Base-by-base conservation (phyloP, 2,113 vertebrate species). In the Pomatostomus ruficeps region DNA sequence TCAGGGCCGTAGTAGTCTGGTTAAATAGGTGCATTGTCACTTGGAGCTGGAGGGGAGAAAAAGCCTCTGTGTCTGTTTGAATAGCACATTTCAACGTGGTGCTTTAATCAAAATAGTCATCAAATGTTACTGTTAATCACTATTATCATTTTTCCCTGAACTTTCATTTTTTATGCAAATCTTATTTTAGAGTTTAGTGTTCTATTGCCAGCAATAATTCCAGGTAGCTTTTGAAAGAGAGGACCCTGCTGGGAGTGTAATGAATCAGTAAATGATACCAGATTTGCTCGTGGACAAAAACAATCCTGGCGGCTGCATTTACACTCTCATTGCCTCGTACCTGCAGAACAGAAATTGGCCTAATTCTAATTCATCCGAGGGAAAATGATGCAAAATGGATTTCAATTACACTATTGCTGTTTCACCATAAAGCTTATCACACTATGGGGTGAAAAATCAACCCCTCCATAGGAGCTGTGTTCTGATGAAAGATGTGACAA, bases 221-320 rank as follows among this genome's bases (percentile, higher is more conserved):
- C 96, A 97, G 95, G 98, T 96, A 96, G 95, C 78, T 95, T 97
- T 96, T 42, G 76, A 95, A 97, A 96, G 86, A 96, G 96, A 93
- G 88, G 80, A 66, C 72, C 95, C 97, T 45, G 71, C 90, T 85
- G 95, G 88, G 97, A 96, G 68, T 87, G 95, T 96, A 97, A 98
- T 96, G 97, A 98, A 98, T 98, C 97, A 97, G 97, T 93, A 93
- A 96, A 94, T 72, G 95, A 96, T 82, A 93, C 91, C 63, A 63
- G 87, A 83, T 91, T 95, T 84, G 68, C 88, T 88, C 10, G 8
- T 38, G 77, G 95, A 96, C 72, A 55, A 94, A 96, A 95, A 57
- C 94, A 86, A 92, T 96, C 86, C 92, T 43, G 77, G 95, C 89
- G 74, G 42, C 33, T 45, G 40, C 90, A 76, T 92, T 95, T 93